Evolutionary conservation across 2,888 invertebrate species (phyloP), one percentile per base, ranked within the genome.

Genomic region (Deilephila porcellus): DNA sequence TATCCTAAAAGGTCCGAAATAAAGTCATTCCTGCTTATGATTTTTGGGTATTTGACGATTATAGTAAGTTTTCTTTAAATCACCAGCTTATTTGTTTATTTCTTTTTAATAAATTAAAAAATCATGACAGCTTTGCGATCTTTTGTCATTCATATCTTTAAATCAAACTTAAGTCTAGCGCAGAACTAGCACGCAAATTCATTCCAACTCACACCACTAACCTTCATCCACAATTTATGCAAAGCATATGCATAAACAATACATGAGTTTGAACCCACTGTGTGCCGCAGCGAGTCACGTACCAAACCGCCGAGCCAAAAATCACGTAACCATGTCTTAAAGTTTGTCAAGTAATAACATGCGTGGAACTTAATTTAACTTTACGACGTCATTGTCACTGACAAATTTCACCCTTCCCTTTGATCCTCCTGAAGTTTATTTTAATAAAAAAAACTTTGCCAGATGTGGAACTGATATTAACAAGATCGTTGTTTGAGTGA

Each of bases 281-380:
- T 20, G 19, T 20, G 17, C 11, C n/a, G 29, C 7, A 14, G 56
- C 59, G 29, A 56, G 20, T 71, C 59, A 56, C 56, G 59, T 71
- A 56, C 11, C 59, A 52, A 52, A 56, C 56, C 52, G 29, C 29
- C 19, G 19, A 53, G 53, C n/a, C 71, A 59, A 71, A 71, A 59
- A 59, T 62, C 62, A 63, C 62, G 29, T 62, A 72, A 53, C 62
- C 52, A 29, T 25, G 29, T 72, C 53, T 63, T 53, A 63, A 72
- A 53, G n/a, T 72, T 56, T 32, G 53, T 63, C 37, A 53, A 32
- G 20, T 52, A 56, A 32, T 67, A 67, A 72, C 64, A 72, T 72
- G 25, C 34, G 20, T 77, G 56, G 70, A 77, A 80, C 74, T 75
- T 77, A 80, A 81, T 81, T 76, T 77, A 80, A 82, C 79, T 82